Percentiles rank a stretch among this genome's conserved stretches.
phyloP scores from a whole-genome alignment of 2,113 vertebrate genomes.

The Rhinoderma darwinii region DNA sequence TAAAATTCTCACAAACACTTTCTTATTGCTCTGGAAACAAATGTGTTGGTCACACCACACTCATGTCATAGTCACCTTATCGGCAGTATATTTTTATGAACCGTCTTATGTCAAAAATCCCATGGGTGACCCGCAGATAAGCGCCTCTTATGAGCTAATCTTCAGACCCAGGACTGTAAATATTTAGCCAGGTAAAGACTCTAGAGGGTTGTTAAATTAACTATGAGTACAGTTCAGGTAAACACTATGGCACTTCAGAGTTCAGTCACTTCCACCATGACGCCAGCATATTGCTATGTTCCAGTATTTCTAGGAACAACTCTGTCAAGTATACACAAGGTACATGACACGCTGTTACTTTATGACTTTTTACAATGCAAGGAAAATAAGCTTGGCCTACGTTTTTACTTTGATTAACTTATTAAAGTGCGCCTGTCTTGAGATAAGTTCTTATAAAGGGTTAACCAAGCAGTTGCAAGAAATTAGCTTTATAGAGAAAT shows the following conservation, averaged over 20 bases:
- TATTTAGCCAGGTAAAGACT: constrained; percentile 34
- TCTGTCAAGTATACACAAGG: background rate
- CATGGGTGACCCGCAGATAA: constrained; percentile 48
- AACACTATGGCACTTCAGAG: constrained; percentile 47
- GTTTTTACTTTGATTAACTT: background rate
- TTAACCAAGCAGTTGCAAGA: no score
- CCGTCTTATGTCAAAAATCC: constrained; percentile 44
- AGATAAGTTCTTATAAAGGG: no score
- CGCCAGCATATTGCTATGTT: constrained; percentile 38
- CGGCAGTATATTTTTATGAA: constrained; percentile 45
- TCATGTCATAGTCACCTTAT: constrained; percentile 12
- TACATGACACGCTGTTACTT: background rate
- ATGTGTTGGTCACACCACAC: constrained; percentile 4
- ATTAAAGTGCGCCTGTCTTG: no score
- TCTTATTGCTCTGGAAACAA: constrained; percentile 44
- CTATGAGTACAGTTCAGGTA: constrained; percentile 48
- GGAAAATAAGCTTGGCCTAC: background rate
- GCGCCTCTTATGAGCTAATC: background rate
- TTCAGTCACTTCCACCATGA: constrained; percentile 42
- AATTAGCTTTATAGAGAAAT: no score
- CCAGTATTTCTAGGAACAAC: constrained; percentile 58
- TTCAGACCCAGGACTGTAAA: background rate
- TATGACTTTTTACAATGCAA: background rate
- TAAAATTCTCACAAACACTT: constrained; percentile 18
- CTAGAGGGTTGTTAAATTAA: constrained; percentile 43